Evolutionary conservation across 2,797 vertebrate genomes (phyloP).

Genomic region (Amblyopsis hoosieri): DNA sequence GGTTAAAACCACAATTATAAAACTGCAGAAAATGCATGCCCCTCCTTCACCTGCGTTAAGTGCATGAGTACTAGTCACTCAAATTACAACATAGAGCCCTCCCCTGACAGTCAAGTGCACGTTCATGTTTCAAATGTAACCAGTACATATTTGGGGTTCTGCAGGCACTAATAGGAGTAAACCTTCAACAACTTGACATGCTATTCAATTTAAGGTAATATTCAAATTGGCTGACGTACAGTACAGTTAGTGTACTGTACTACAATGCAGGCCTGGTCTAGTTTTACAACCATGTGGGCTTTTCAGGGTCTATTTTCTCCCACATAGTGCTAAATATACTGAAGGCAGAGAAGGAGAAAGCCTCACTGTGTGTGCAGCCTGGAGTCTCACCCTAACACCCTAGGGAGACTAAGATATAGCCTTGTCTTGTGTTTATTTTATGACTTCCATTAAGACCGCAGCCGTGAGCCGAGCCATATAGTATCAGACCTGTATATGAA

Average conservation of each 20-base stretch:
- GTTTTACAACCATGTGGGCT: slow-evolving; percentile 49
- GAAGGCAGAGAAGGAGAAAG: slow-evolving; percentile 1
- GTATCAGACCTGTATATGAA: background rate
- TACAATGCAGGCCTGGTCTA: slow-evolving; percentile 23
- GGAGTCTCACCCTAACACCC: background rate
- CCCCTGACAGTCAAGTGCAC: no score
- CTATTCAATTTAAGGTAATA: background rate
- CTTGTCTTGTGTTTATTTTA: slow-evolving; percentile 51
- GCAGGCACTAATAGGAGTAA: background rate
- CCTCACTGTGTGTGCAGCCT: background rate
- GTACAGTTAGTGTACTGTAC: background rate
- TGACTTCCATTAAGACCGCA: slow-evolving; percentile 32
- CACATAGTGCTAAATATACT: background rate
- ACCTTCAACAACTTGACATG: background rate
- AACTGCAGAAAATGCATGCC: no score
- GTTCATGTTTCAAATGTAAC: no score
- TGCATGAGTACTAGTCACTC: no score
- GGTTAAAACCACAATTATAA: no score
- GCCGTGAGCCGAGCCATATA: no score
- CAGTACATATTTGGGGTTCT: no score
- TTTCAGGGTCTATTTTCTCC: slow-evolving; percentile 30
- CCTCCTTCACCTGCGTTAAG: no score
- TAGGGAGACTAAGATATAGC: slow-evolving; percentile 16
- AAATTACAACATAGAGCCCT: no score
- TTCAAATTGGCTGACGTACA: slow-evolving; percentile 59